A percentile compares a stretch with the other conserved stretches of the same genome.
Conservation (phyloP, 1,140 invertebrate species). For the Panagrolaimus sp. region DNA sequence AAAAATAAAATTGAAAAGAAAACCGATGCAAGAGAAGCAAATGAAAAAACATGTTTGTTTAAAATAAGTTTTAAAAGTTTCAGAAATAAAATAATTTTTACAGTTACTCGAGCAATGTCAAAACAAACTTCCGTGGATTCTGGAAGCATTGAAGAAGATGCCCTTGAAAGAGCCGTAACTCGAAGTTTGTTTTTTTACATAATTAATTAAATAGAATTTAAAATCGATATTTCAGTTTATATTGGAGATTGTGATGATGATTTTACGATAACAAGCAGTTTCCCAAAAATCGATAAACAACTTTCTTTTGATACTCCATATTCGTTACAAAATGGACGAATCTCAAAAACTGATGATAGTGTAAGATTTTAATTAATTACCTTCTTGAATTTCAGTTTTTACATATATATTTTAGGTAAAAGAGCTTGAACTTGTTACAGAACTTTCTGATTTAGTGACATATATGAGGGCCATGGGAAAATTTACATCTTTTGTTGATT, state of each 20-base stretch:
- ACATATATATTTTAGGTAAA: not conserved
- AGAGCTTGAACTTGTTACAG: constrained; percentile 29
- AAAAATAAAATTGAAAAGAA: constrained; percentile 47
- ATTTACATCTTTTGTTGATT: constrained; percentile 46
- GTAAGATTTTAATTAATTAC: too few species aligned
- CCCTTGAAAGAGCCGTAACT: constrained; percentile 30
- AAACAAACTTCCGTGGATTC: constrained; percentile 37
- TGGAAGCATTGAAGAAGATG: constrained; percentile 35
- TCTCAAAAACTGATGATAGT: not conserved
- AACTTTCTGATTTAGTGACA: constrained; percentile 42
- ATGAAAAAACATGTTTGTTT: not conserved
- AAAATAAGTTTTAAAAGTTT: not conserved
- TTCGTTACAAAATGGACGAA: not conserved
- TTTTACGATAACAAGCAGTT: constrained; percentile 9
- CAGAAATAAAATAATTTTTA: constrained; percentile 5
- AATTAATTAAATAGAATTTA: too few species aligned
- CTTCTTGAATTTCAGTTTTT: too few species aligned
- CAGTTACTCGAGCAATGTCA: constrained; percentile 14
- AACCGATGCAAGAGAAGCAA: constrained; percentile 21
- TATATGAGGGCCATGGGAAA: constrained; percentile 50
- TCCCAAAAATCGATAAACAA: not conserved
- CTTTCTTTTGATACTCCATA: not conserved
- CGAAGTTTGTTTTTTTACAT: constrained; percentile 23
- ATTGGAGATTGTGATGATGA: constrained; percentile 39
- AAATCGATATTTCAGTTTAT: too few species aligned